Base-by-base conservation (phyloP, 2,888 invertebrate genomes). In the Trachelus tabidus region DNA sequence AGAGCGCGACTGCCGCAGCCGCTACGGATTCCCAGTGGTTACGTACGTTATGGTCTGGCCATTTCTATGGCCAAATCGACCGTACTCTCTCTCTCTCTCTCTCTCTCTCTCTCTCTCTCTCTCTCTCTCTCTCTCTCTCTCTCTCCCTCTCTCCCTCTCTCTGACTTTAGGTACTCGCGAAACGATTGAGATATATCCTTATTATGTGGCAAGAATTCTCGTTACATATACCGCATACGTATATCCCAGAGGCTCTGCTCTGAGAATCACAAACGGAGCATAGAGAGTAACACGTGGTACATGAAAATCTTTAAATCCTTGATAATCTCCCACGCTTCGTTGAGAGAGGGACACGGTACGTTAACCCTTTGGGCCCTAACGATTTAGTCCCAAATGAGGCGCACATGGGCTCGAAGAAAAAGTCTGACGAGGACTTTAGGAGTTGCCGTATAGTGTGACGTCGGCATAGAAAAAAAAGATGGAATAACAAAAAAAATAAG, bases 401-500 rank as follows among this genome's bases (percentile, higher is more conserved):
- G 56, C 56, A 56, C 23, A 56, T 56, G 56, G 56, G 56, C 15
- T 0, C 56, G 6, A 23, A 23, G 56, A 56, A 56, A 56, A 56
- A 56, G 56, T 37, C 31, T 74, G 73, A 76, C 75, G 77, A 73
- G 34, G 73, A 68, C 77, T 77, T 73, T 71, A 56, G 56, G 56
- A 56, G 73, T 73, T 69, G 33, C 56, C 68, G 75, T 75, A 56
- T 34, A 77, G n/a, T 3, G 75, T 77, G 77, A 77, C 77, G 77
- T 77, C 69, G 69, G 74, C 76, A 74, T 77, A 76, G 77, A 34
- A 71, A 30, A 30, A 71, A 35, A 35, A 33, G 40, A 37, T 69
- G 33, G 56, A 77, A 77, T 33, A 34, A n/a, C 15, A 76, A 56
- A 40, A 56, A 73, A 73, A 11, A 68, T 73, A 78, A 73, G 23